Base-by-base conservation (phyloP, 2,888 invertebrate genomes). In the Troilus luridus region DNA sequence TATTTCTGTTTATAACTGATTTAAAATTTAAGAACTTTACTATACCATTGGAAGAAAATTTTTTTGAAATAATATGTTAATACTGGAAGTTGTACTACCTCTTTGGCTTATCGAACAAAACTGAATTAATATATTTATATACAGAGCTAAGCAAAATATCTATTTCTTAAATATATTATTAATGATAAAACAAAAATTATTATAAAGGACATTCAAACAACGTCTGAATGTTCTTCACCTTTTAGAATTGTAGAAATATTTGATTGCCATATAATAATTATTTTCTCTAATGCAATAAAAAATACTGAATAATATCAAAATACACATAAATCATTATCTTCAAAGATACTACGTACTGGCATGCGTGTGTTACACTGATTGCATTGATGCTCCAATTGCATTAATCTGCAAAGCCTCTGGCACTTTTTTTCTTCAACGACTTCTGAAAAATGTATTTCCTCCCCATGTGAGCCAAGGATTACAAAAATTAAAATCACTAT, bases 331-430 rank as follows among this genome's bases (percentile, higher is more conserved):
- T 85, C 14, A 59, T 88, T 59, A 12, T 59, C 19, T 17, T 60
- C 9, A 60, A 60, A 60, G 41, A 56, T 21, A 64, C 59, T 77
- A 90, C 90, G 0, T 90, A 90, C 90, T 14, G 90, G 90, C 90
- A 90, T 90, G 24, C 90, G 72, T 27, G 90, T 90, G 58, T 90
- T 90, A 56, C 90, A 90, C 21, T 90, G 90, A 81, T 72, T 90
- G 41, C 90, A 90, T 56, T 90, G 90, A 14, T 90, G 90, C 56
- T 90, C 90, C 24, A 90, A 58, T 77, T 72, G 90, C 90, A 90
- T 90, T 60, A 90, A 81, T 59, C 56, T 90, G 77, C 90, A 90
- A 27, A 90, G 81, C 27, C 58, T 90, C 41, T 90, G 90, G 24
- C 90, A 90, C 81, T 90, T 90, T 77, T 90, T 90, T 59, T 90